Evolutionary conservation across 2,797 vertebrate genomes (phyloP).

Genomic region (Emys orbicularis): DNA sequence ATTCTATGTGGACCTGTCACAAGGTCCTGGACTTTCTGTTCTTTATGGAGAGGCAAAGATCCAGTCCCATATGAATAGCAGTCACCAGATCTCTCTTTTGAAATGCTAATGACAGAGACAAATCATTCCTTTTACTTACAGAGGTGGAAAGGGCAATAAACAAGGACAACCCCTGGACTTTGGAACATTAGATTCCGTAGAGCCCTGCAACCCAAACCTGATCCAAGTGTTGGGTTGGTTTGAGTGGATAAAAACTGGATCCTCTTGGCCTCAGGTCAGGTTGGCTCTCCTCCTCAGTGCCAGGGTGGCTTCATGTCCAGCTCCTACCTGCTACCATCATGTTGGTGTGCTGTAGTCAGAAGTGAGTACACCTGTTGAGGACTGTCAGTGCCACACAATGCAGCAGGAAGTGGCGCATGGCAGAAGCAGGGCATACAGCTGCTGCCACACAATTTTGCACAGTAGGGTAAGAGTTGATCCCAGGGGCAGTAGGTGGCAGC

Average conservation of each 20-base stretch:
- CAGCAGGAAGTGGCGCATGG: background rate
- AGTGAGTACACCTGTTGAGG: background rate
- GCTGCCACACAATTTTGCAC: background rate
- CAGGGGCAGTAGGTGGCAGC: background rate
- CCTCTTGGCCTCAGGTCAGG: background rate
- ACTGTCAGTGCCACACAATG: background rate
- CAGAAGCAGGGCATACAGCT: background rate
- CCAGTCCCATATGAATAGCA: background rate
- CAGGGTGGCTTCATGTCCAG: background rate
- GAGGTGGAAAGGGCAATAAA: background rate
- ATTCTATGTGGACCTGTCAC: background rate
- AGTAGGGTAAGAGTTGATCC: background rate
- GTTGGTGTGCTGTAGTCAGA: background rate
- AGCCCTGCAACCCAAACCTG: background rate
- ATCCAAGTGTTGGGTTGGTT: background rate
- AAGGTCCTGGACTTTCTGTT: background rate
- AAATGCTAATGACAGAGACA: background rate
- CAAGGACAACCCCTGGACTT: background rate
- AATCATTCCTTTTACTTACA: background rate
- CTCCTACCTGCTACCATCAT: background rate
- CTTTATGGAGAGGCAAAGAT: background rate
- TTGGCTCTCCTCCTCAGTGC: background rate
- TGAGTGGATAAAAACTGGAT: background rate
- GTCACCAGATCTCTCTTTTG: background rate
- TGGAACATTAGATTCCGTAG: background rate